A percentile compares a stretch with the other conserved stretches of the same genome.
These are phyloP conservation scores for Coptodon bakossiorum DNA, from an alignment of 2,113 vertebrate species.

Conservation along the genomic window DNA sequence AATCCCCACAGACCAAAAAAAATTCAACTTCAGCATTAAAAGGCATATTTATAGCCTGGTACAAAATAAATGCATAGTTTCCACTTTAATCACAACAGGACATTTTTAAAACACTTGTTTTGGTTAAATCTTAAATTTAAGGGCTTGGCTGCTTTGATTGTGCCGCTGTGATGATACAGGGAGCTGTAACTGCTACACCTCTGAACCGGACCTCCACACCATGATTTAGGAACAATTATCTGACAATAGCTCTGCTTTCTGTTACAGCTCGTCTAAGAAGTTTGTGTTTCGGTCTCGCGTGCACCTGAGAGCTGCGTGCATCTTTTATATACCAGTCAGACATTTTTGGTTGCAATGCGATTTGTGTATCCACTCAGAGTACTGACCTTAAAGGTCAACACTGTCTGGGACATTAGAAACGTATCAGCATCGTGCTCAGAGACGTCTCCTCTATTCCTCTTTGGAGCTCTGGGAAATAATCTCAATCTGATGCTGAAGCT, in stretches of 20 bases:
- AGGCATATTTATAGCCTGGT: background rate
- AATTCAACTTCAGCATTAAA: background rate
- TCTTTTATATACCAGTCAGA: background rate
- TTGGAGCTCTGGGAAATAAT: background rate
- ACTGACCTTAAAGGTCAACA: background rate
- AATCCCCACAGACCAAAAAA: background rate
- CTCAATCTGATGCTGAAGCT: background rate
- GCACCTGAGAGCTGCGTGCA: background rate
- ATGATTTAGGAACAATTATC: background rate
- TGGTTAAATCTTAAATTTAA: background rate
- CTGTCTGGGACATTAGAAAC: background rate
- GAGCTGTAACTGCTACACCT: background rate
- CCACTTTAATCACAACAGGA: background rate
- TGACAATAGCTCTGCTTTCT: background rate
- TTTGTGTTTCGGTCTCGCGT: no score
- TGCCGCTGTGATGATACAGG: background rate
- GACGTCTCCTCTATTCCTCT: background rate
- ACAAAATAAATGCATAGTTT: background rate
- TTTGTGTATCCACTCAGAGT: background rate
- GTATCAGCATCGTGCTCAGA: background rate
- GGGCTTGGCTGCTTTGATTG: background rate
- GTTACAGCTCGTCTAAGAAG: background rate
- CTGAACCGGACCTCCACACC: background rate
- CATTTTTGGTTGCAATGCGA: background rate
- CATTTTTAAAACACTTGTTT: rapidly evolving